Base-by-base conservation (phyloP, 2,888 invertebrate species). In the Acrobasis repandana region DNA sequence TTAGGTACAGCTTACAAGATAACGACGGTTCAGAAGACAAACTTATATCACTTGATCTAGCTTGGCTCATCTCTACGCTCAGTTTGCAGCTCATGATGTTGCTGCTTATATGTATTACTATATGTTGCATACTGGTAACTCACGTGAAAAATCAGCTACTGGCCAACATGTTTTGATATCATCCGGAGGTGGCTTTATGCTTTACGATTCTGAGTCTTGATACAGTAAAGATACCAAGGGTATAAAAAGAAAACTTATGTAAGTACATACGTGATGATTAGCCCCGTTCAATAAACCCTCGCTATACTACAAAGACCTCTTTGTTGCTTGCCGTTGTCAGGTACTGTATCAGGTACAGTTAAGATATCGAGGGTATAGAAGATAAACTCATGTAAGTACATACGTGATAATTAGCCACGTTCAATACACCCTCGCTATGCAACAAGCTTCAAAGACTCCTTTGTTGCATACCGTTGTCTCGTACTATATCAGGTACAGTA, bases 391-490 rank as follows among this genome's bases (percentile, higher is more conserved):
- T 28, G 28, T 28, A 28, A 6, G 8, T 28, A 5, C 28, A 28
- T 2, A 28, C 28, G 28, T 6, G 28, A 28, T 11, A 62, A 66
- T 66, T 63, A 61, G 59, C 61, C 63, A 63, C 63, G 57, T 62
- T 57, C 60, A 51, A 56, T 60, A 48, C 20, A 52, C 16, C 20
- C 54, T 54, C 38, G 34, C 34, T 34, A 18, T 47, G 47, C 56
- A 10, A 15, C n/a, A n/a, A n/a, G n/a, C n/a, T n/a, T n/a, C 33
- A 57, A 47, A 57, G 47, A 28, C 4, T 18, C 16, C 58, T 58
- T 58, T 58, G 58, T 36, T 18, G 11, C 58, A 58, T 58, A 38
- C 58, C 49, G 50, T 58, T 58, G 58, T 43, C 38, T 49, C 51
- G 50, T 38, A 34, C 49, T 18, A 50, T 50, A 49, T 58, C 57